Evolutionary conservation across 2,113 vertebrate species (phyloP), one percentile per base, ranked within the genome.

Genomic region (Phalacrocorax aristotelis): DNA sequence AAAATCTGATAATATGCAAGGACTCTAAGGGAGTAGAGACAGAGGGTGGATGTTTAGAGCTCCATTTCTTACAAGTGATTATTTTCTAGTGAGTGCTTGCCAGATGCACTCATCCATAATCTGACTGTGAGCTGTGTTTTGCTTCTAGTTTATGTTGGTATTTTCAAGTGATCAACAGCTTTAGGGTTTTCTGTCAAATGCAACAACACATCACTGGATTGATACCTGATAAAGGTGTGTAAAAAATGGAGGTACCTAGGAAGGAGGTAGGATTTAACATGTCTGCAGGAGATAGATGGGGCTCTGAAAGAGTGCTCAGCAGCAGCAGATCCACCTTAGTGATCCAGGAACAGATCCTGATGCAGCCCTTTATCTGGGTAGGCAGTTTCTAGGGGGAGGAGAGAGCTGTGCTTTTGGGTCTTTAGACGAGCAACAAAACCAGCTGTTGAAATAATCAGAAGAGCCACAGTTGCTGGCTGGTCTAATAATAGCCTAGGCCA

Each of bases 361-460:
- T 30, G 69, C 22, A 85, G 57, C 40, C 57, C 77, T 87, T 64
- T 65, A 69, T 84, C 81, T 58, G 54, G 46, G 34, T 52, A 85
- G 81, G 81, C 78, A 65, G 44, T 89, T 97, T 72, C 87, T 79
- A 46, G 4, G 0, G 66, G 61, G 61, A 82, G 52, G 48, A 85
- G 74, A 85, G 57, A 23, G 25, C 62, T 90, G 48, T 87, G 54
- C 42, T 76, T 89, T 69, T 68, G 52, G 12, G 3, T 81, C 81
- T 87, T 82, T 36, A 88, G 74, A 77, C 36, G 90, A 80, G 58
- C 66, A 88, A 85, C 84, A 88, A 96, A 96, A 72, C 27, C 95
- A 97, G 84, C 93, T 96, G 96, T 83, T 87, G 82, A 87, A 96
- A 93, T 90, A 96, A 96, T 93, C 30, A 61, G 76, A 94, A 93